phyloP scores from a whole-genome alignment of 2,888 invertebrate species.

The Catocala nupta region DNA sequence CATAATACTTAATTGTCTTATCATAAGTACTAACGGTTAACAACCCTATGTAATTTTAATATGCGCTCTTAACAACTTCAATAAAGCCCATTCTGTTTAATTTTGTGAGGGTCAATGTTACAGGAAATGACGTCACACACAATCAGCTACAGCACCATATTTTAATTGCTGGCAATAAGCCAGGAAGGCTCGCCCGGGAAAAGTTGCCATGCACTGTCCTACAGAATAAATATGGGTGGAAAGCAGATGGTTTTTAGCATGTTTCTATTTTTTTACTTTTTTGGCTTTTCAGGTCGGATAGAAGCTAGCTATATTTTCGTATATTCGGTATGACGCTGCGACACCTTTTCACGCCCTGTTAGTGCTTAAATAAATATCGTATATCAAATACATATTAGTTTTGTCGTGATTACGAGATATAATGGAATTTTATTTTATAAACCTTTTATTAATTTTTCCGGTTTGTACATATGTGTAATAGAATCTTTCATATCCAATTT shows the following conservation, averaged over 20 bases:
- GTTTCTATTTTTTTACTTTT: not conserved
- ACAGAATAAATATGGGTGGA: slow-evolving; percentile 30
- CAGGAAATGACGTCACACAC: slow-evolving; percentile 37
- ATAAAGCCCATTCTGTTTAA: slow-evolving; percentile 34
- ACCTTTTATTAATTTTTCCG: too few species aligned
- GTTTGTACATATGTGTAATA: too few species aligned
- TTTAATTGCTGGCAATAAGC: slow-evolving; percentile 35
- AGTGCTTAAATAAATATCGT: too few species aligned
- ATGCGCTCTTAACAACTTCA: slow-evolving; percentile 21
- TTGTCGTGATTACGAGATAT: too few species aligned
- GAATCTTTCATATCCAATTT: too few species aligned
- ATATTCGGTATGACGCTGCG: too few species aligned
- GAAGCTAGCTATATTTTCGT: not conserved
- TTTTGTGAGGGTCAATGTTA: slow-evolving; percentile 30
- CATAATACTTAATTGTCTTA: too few species aligned
- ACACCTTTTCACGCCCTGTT: too few species aligned
- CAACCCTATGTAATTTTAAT: slow-evolving; percentile 8
- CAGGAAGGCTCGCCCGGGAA: slow-evolving; percentile 34
- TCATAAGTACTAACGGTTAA: too few species aligned
- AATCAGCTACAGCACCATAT: slow-evolving; percentile 40
- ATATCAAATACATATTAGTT: too few species aligned
- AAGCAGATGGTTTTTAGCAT: slow-evolving; percentile 3
- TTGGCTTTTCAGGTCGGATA: not conserved
- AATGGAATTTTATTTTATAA: too few species aligned
- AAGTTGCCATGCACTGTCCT: slow-evolving; percentile 36